Conservation (phyloP, 2,113 vertebrate species). For the Crotalus helleri region DNA sequence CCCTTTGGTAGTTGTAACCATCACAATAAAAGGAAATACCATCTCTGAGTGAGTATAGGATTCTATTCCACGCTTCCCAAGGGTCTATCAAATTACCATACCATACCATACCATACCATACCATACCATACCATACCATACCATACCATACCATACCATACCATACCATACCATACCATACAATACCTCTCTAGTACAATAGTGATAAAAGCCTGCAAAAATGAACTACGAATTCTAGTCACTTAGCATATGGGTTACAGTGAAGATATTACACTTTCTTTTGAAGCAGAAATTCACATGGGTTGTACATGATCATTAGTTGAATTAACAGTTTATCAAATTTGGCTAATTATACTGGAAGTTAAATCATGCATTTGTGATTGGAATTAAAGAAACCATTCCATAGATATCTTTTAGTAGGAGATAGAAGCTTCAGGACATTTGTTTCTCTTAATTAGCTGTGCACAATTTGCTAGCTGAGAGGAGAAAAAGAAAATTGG, state of each 20-base stretch:
- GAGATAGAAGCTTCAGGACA: constrained; percentile 61
- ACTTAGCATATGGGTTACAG: constrained; percentile 43
- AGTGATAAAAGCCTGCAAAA: neutral
- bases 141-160: neutral
- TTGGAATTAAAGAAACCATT: constrained; percentile 65
- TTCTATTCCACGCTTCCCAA: neutral
- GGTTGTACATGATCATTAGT: constrained; percentile 54
- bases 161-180: neutral
- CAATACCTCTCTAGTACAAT: neutral
- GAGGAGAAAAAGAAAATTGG: constrained; percentile 17
- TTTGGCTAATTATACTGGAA: constrained; percentile 60
- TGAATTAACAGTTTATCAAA: constrained; percentile 57
- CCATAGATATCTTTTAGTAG: constrained; percentile 56
- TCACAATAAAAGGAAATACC: neutral
- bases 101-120: neutral
- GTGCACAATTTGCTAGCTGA: constrained; percentile 39
- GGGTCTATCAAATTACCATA: neutral
- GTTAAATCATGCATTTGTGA: constrained; percentile 54
- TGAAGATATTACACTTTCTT: constrained; percentile 36
- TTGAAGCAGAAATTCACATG: constrained; percentile 57
- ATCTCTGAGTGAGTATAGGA: neutral
- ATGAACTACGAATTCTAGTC: neutral
- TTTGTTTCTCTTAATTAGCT: constrained; percentile 67
- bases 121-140: neutral
- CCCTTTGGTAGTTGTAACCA: neutral